Evolutionary conservation across 2,888 invertebrate species (phyloP), one percentile per base, ranked within the genome.

Genomic region (Latrodectus elegans): DNA sequence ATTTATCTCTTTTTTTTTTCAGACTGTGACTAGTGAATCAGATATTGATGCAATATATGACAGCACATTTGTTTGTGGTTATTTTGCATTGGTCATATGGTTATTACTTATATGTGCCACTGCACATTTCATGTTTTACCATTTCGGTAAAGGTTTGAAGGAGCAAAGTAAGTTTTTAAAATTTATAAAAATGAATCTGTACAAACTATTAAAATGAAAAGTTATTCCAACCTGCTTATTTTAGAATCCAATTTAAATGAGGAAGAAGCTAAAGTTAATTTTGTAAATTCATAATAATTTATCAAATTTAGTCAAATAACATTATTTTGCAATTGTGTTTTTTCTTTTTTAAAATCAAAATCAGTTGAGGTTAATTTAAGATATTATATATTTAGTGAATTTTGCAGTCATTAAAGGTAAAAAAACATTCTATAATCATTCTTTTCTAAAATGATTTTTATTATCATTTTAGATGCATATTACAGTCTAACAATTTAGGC

Each of bases 111-210:
- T 90, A 17, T 71, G 81, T 12, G 55, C 83, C n/a, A 87, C 89
- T 64, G 80, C 78, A 14, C 80, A 82, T 15, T 89, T 90, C 55
- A 68, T 67, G 22, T 49, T 72, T 38, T 89, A 89, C 74, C 70
- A 78, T 64, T 90, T 88, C 73, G 88, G 87, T 9, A 89, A 89
- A 82, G 90, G 90, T n/a, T 76, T 90, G 8, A 88, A 85, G 53
- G 86, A 89, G 64, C 89, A 89, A 89, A 85, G 90, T 90, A 89
- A 78, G 84, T 67, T 52, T 26, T 4, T 60, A n/a, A 14, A 60
- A 15, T 10, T 15, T 60, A 15, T 60, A 60, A 9, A 12, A 60
- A 15, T 8, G 12, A 60, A 60, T 60, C 11, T 55, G 3, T 60
- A 60, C n/a, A 11, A 60, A 15, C 6, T 60, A 15, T 60, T 60